These are phyloP conservation scores for Aix galericulata DNA, from an alignment of 2,113 vertebrate species.

Conservation along the genomic window DNA sequence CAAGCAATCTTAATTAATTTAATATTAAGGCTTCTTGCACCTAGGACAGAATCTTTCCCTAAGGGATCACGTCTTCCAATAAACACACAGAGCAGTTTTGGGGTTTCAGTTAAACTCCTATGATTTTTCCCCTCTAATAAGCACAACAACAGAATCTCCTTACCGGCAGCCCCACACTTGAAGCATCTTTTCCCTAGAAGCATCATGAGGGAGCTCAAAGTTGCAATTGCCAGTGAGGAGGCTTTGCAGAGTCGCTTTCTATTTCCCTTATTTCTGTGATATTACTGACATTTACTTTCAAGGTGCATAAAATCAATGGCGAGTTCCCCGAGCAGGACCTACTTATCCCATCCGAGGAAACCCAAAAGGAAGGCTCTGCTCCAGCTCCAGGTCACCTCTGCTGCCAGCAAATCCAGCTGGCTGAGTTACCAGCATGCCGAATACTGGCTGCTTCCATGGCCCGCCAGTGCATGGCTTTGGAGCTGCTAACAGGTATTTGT, in stretches of 20 bases:
- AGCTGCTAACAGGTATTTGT: background rate
- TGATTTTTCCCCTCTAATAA: background rate
- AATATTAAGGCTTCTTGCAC: background rate
- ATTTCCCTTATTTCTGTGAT: background rate
- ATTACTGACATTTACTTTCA: background rate
- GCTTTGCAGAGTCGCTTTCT: background rate
- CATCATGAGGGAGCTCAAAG: no score
- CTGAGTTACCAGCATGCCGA: background rate
- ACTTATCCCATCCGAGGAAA: background rate
- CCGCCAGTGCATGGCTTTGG: accelerated
- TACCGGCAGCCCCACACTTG: background rate
- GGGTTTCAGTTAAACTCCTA: background rate
- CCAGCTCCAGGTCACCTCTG: background rate
- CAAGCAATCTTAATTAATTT: background rate
- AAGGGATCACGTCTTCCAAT: background rate
- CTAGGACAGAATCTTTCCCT: background rate
- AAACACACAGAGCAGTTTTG: background rate
- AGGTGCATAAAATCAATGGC: background rate
- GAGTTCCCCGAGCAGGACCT: background rate
- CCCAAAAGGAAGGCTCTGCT: background rate
- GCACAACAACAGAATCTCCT: background rate
- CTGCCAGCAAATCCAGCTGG: background rate
- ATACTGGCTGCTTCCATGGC: background rate
- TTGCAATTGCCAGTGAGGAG: background rate
- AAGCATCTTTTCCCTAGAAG: background rate